A percentile compares a stretch with the other conserved stretches of the same genome.
phyloP scores from a whole-genome alignment of 2,797 vertebrate species.

The Chrysocyon brachyurus region DNA sequence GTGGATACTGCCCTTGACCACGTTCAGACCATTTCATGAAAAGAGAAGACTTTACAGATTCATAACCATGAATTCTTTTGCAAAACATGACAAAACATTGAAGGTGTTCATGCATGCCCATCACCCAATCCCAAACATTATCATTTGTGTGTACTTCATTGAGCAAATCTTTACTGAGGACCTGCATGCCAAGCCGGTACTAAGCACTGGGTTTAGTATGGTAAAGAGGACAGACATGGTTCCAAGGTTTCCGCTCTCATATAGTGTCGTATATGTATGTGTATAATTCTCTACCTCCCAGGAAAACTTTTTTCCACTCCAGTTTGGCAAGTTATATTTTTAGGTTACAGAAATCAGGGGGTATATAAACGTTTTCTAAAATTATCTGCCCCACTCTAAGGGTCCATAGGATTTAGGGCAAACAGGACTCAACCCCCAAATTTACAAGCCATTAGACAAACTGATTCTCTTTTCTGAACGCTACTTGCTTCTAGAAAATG shows the following conservation, averaged over 20 bases:
- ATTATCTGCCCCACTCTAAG: constrained; percentile 33
- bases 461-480: constrained; percentile 8
- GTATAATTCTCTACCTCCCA: not conserved
- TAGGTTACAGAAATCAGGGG: constrained; percentile 46
- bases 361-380: constrained; percentile 30
- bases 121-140: not conserved
- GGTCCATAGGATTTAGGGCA: constrained; percentile 2
- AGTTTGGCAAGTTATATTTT: constrained; percentile 47
- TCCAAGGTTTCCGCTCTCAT: not conserved
- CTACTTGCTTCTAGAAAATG: constrained; percentile 52
- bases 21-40: not conserved
- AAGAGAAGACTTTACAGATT: constrained; percentile 17
- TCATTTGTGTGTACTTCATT: not conserved
- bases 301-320: constrained; percentile 10
- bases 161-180: constrained; percentile 45
- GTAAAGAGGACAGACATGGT: not conserved
- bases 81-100: not conserved
- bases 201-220: not conserved
- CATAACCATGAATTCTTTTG: not conserved
- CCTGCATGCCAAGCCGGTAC: not conserved
- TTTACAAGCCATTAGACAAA: constrained; percentile 34
- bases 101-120: not conserved
- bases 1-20: not conserved
- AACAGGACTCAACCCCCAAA: not conserved
- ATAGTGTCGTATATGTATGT: not conserved